A percentile compares a stretch with the other conserved stretches of the same genome.
Evolutionary conservation across 2,113 vertebrate genomes (phyloP).

Genomic region (Aspidoscelis tigris): DNA sequence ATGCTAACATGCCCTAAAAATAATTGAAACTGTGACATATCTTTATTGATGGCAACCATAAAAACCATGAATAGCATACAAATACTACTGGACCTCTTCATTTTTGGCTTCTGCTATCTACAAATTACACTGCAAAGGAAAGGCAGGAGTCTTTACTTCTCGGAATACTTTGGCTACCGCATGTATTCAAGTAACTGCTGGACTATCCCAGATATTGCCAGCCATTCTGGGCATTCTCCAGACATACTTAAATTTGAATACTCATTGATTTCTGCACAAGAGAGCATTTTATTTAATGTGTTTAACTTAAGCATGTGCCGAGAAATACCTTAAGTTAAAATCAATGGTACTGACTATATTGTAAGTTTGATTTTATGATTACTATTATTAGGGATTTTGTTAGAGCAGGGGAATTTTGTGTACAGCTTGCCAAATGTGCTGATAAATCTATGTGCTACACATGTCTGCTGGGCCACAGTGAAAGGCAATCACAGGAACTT

Average conservation of each 20-base stretch:
- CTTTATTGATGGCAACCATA: not conserved
- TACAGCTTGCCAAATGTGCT: too few species aligned
- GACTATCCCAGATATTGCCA: not conserved
- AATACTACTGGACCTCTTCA: not conserved
- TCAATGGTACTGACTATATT: not conserved
- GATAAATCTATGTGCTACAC: too few species aligned
- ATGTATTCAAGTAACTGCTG: constrained; percentile 3
- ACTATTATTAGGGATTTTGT: not conserved
- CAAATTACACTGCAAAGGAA: constrained; percentile 7
- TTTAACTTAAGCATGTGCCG: constrained; percentile 21
- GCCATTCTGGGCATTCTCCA: constrained; percentile 18
- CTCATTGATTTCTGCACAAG: not conserved
- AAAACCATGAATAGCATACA: constrained; percentile 11
- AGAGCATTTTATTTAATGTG: constrained; percentile 7
- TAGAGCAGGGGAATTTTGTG: too few species aligned
- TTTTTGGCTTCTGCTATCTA: constrained; percentile 9
- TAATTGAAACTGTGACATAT: constrained; percentile 4
- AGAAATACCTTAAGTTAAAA: not conserved
- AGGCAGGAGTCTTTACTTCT: constrained; percentile 10
- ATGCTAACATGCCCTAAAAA: constrained; percentile 16
- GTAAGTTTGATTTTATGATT: not conserved
- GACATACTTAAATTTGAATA: not conserved
- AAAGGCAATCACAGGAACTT: too few species aligned
- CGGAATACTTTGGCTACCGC: not conserved
- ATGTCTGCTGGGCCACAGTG: too few species aligned